A percentile compares a stretch with the other conserved stretches of the same genome.
Evolutionary conservation across 2,113 vertebrate species (phyloP).

Genomic region (Trogon surrucura): DNA sequence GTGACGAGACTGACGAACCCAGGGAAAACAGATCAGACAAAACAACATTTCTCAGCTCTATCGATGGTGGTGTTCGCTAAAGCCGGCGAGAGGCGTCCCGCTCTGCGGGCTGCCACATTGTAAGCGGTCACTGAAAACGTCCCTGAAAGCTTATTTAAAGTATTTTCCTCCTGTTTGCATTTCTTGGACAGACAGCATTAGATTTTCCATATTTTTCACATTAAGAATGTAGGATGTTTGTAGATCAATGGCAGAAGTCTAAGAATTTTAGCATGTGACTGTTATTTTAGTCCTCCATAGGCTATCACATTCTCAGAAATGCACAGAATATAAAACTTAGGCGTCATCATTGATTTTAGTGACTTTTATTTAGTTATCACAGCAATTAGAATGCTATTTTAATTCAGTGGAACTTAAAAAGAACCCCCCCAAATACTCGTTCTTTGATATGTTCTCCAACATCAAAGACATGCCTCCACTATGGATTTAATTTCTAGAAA

Average conservation of each 20-base stretch:
- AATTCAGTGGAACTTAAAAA: neutral
- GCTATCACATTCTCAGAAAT: neutral
- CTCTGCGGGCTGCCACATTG: neutral
- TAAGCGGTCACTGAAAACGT: neutral
- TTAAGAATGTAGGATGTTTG: neutral
- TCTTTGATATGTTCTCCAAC: neutral
- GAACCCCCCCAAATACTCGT: neutral
- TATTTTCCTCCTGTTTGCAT: neutral
- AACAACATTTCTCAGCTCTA: neutral
- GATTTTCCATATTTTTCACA: neutral
- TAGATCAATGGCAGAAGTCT: neutral
- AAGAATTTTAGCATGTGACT: neutral
- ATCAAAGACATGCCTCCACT: neutral
- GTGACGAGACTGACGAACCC: neutral
- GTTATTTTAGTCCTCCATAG: neutral
- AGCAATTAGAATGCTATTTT: neutral
- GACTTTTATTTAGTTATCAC: neutral
- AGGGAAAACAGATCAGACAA: neutral
- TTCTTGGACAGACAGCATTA: neutral
- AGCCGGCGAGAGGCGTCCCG: rapidly evolving
- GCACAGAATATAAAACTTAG: neutral
- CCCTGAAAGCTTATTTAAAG: neutral
- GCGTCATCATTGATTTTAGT: neutral
- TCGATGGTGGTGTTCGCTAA: neutral
- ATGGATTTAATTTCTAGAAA: neutral